A percentile compares a stretch with the other conserved stretches of the same genome.
Conservation (phyloP, 2,113 vertebrate genomes). For the Raja brachyura region DNA sequence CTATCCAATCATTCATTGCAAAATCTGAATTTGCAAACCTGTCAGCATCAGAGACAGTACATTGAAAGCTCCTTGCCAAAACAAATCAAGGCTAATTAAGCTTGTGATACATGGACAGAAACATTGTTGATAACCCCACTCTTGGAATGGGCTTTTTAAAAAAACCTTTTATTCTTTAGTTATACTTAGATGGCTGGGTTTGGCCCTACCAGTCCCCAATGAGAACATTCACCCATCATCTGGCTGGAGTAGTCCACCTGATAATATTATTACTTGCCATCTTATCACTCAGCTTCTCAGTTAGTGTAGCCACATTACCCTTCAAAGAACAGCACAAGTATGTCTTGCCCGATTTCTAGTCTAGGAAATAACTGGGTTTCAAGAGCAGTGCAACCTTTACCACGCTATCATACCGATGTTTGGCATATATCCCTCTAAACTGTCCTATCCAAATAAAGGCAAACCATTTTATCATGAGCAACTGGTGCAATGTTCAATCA, state of each 20-base stretch:
- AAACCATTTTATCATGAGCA: background rate
- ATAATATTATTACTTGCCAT: slow-evolving; percentile 47
- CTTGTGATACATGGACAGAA: background rate
- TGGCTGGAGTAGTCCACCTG: too few species aligned
- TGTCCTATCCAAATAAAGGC: background rate
- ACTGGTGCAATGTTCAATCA: background rate
- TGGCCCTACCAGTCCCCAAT: background rate
- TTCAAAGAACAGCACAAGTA: too few species aligned
- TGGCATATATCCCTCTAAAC: too few species aligned
- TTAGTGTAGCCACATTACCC: background rate
- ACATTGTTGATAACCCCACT: too few species aligned
- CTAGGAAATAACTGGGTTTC: too few species aligned
- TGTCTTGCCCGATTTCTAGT: too few species aligned
- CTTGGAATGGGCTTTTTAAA: too few species aligned
- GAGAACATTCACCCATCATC: background rate
- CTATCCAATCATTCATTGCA: background rate
- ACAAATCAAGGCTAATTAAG: background rate
- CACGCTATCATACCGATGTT: too few species aligned
- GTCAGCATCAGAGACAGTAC: background rate
- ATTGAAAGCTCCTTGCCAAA: background rate
- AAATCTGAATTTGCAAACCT: slow-evolving; percentile 6
- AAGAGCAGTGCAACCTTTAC: too few species aligned
- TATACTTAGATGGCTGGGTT: background rate
- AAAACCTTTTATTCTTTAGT: background rate
- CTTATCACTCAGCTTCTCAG: slow-evolving; percentile 47